Base-by-base conservation (phyloP, 2,113 vertebrate genomes). In the Girardinichthys multiradiatus region DNA sequence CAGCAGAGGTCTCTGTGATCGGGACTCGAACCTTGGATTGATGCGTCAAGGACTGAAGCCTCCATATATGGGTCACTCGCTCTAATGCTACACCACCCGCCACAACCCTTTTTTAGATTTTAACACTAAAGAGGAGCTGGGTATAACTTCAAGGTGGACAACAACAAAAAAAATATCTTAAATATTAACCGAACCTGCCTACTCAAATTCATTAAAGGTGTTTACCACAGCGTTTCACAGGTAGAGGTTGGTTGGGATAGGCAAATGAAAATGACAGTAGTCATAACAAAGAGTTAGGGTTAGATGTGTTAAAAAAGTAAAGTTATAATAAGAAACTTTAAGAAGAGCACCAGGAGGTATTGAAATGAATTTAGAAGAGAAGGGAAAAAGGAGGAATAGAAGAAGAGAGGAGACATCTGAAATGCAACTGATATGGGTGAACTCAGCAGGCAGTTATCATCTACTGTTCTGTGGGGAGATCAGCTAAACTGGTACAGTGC, bases 381-480 rank as follows among this genome's bases (percentile, higher is more conserved):
- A 68, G 2, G 54, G 11, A 30, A 19, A 26, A 45, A 33, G 39
- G 17, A 42, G 0, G 76, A 70, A 70, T 21, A 66, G 1, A 62
- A 62, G 66, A 84, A 60, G 81, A 86, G 84, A 71, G 61, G 76
- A 70, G 70, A 70, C 28, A 27, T 31, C 64, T 48, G 58, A 30
- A 81, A 77, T 59, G 79, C 79, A 72, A 81, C 72, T 81, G 81
- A 89, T 85, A 80, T 77, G 80, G 70, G 74, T 81, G 84, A 83
- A 88, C 81, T 86, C 80, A 77, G 62, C 76, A 58, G 35, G 45
- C 77, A 67, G 82, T 54, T 51, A 51, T 48, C 45, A 21, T 51
- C 77, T 19, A 45, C 30, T 13, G 15, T 71, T 89, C 83, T 68
- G 68, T 74, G 33, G 77, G 80, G 77, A 78, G 72, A 79, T 42